Evolutionary conservation across 2,797 vertebrate species (phyloP).

Genomic region (Chrosomus eos): DNA sequence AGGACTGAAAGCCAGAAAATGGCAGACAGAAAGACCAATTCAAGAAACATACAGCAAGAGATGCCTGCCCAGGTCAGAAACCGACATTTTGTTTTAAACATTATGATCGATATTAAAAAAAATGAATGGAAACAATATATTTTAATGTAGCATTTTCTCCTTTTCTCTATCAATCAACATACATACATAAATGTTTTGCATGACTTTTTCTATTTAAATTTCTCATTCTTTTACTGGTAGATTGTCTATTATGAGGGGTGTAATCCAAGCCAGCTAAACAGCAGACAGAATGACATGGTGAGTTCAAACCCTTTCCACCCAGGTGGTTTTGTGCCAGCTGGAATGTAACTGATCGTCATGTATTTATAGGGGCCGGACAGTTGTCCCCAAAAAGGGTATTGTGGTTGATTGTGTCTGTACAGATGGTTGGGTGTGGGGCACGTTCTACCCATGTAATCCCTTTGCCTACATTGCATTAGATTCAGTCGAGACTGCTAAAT

Average conservation of each 20-base stretch:
- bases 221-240: conserved; percentile 27
- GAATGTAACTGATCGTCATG: not conserved
- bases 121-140: not conserved
- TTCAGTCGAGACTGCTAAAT: conserved; percentile 1
- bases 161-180: not conserved
- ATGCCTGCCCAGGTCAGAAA: conserved; percentile 66
- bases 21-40: conserved; percentile 65
- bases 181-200: not conserved
- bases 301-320: conserved; percentile 29
- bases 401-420: conserved; percentile 62
- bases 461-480: conserved; percentile 51
- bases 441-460: conserved; percentile 63
- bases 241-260: conserved; percentile 48
- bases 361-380: conserved; percentile 6
- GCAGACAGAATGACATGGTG: conserved; percentile 54
- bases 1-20: conserved; percentile 64
- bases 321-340: not conserved
- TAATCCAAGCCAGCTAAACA: conserved; percentile 41
- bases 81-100: not conserved
- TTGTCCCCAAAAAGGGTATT: conserved; percentile 55
- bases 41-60: conserved; percentile 72
- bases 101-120: not conserved
- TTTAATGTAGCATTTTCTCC: not conserved
- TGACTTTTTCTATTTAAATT: not conserved
- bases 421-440: conserved; percentile 66